These are phyloP conservation scores for Platygyra sinensis DNA, from an alignment of 64 coral and sea anemone genomes.

Conservation along the genomic window DNA sequence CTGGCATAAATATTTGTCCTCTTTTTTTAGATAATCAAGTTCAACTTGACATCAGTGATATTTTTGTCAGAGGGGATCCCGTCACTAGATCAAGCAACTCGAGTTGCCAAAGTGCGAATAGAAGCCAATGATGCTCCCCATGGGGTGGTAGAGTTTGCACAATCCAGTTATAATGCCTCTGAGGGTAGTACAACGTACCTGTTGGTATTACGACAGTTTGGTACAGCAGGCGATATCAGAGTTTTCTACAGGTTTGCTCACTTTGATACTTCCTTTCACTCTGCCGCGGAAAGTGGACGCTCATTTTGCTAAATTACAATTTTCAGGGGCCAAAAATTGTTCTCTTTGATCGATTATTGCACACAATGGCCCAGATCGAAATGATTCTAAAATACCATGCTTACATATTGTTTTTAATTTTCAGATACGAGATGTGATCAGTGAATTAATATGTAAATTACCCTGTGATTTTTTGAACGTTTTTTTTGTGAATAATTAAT, in stretches of 20 bases:
- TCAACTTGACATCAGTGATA: conserved; percentile 61
- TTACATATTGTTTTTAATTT: no score
- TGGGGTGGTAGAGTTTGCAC: conserved; percentile 80
- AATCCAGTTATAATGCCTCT: conserved; percentile 56
- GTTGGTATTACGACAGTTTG: conserved; percentile 55
- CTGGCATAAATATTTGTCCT: background rate
- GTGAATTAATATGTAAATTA: no score
- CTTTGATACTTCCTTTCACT: background rate
- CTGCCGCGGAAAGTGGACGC: background rate
- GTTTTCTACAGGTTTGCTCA: conserved; percentile 82
- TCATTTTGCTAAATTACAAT: no score
- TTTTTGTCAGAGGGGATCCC: conserved; percentile 37
- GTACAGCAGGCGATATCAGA: conserved; percentile 72
- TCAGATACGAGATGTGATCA: no score
- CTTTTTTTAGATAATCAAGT: conserved; percentile 55
- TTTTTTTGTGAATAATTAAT: no score
- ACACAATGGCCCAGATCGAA: no score
- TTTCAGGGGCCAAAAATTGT: no score
- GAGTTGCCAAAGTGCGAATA: conserved; percentile 71
- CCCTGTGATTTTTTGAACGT: no score
- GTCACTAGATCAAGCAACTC: conserved; percentile 27
- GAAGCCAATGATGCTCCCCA: conserved; percentile 84
- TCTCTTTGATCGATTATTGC: no score
- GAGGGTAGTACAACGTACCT: conserved; percentile 68
- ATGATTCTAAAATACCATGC: no score